phyloP scores from a whole-genome alignment of 2,888 invertebrate species.

The Dusona sp. region DNA sequence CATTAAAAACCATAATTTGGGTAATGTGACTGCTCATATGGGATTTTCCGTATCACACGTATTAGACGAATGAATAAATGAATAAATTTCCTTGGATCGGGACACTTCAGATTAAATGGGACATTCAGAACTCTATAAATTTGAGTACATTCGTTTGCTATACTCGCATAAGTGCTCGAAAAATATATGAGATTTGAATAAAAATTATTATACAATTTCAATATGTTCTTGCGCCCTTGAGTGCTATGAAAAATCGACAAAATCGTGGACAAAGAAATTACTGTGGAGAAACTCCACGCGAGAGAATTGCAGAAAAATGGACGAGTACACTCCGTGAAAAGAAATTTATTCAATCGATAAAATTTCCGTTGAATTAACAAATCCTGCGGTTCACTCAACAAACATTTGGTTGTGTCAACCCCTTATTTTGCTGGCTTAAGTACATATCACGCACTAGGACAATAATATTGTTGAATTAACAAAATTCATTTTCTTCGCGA shows the following conservation, averaged over 20 bases:
- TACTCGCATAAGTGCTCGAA: no score
- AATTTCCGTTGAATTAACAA: no score
- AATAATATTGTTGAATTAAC: no score
- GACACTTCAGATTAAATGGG: no score
- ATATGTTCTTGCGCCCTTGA: not conserved
- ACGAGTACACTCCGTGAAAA: no score
- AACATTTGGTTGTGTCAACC: no score
- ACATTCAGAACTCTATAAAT: not conserved
- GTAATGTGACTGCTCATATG: constrained; percentile 65
- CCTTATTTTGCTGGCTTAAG: no score
- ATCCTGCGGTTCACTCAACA: no score
- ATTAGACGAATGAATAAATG: not conserved
- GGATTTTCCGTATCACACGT: not conserved
- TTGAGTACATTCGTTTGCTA: not conserved
- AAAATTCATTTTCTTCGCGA: no score
- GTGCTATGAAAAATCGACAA: not conserved
- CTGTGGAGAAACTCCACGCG: not conserved
- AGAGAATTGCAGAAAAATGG: not conserved
- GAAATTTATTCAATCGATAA: no score
- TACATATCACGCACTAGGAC: no score
- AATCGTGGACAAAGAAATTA: not conserved
- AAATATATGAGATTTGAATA: no score
- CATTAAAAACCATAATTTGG: constrained; percentile 84
- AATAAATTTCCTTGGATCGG: constrained; percentile 61
- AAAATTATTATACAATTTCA: constrained; percentile 83